Evolutionary conservation across 2,113 vertebrate genomes (phyloP).

Genomic region (Brachypteracias leptosomus): DNA sequence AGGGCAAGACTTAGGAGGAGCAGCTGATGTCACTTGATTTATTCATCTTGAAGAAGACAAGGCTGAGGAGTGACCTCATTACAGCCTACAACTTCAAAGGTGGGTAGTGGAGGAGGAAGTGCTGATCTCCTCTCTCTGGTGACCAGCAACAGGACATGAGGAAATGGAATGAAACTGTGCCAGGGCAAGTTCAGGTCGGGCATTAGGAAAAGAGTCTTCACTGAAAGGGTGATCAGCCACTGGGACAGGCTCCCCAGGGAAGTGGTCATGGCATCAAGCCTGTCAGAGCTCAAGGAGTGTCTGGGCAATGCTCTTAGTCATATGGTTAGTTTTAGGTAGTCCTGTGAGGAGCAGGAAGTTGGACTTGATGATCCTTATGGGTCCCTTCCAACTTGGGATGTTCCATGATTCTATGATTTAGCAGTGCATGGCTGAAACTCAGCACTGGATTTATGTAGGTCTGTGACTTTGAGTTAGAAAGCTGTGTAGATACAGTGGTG

Average conservation of each 20-base stretch:
- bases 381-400: neutral
- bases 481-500: neutral
- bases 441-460: neutral
- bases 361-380: neutral
- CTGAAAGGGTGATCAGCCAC: too few relatives aligned
- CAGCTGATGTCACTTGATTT: neutral
- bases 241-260: too few relatives aligned
- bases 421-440: neutral
- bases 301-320: too few relatives aligned
- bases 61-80: neutral
- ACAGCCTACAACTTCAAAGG: neutral
- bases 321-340: too few relatives aligned
- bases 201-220: neutral
- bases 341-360: too few relatives aligned
- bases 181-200: neutral
- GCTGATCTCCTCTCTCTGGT: neutral
- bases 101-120: accelerated
- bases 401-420: neutral
- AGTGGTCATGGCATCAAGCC: too few relatives aligned
- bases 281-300: too few relatives aligned
- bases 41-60: neutral
- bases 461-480: neutral
- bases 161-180: neutral
- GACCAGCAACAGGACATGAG: accelerated
- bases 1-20: neutral